Percentiles rank a stretch among this genome's conserved stretches.
phyloP scores from a whole-genome alignment of 2,888 invertebrate species.

The Anticlea derivata region DNA sequence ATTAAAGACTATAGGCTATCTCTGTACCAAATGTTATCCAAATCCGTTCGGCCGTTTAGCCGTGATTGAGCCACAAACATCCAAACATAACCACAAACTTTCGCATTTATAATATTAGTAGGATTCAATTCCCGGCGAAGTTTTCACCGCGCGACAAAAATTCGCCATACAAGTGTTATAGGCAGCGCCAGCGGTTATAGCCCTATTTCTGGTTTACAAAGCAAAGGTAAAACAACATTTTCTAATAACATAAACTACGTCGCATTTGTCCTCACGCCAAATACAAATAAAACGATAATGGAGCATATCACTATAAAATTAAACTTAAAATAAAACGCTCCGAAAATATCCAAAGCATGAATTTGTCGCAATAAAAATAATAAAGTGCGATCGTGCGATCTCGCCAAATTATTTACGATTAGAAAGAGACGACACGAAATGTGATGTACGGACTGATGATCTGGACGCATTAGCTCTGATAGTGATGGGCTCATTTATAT shows the following conservation, averaged over 20 bases:
- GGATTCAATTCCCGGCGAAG: too few relatives aligned
- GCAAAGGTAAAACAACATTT: not conserved
- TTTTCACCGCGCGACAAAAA: too few relatives aligned
- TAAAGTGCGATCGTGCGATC: constrained; percentile 44
- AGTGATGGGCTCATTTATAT: constrained; percentile 17
- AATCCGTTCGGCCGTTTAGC: too few relatives aligned
- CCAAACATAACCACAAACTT: too few relatives aligned
- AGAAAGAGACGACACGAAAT: constrained; percentile 21
- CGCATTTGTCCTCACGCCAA: constrained; percentile 21
- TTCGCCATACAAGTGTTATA: too few relatives aligned
- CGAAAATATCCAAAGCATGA: constrained; percentile 20
- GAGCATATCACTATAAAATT: constrained; percentile 30
- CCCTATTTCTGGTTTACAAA: not conserved
- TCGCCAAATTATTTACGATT: constrained; percentile 46
- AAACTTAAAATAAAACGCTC: constrained; percentile 25
- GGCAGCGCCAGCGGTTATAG: too few relatives aligned
- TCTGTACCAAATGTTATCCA: too few relatives aligned
- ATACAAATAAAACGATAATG: constrained; percentile 31
- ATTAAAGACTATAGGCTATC: too few relatives aligned
- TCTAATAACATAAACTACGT: constrained; percentile 11
- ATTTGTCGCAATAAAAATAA: constrained; percentile 45
- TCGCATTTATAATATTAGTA: too few relatives aligned
- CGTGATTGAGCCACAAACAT: too few relatives aligned
- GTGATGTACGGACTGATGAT: constrained; percentile 37
- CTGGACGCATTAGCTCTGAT: constrained; percentile 39